A percentile compares a stretch with the other conserved stretches of the same genome.
phyloP scores from a whole-genome alignment of 2,888 invertebrate genomes.

The Hypercompe scribonia region DNA sequence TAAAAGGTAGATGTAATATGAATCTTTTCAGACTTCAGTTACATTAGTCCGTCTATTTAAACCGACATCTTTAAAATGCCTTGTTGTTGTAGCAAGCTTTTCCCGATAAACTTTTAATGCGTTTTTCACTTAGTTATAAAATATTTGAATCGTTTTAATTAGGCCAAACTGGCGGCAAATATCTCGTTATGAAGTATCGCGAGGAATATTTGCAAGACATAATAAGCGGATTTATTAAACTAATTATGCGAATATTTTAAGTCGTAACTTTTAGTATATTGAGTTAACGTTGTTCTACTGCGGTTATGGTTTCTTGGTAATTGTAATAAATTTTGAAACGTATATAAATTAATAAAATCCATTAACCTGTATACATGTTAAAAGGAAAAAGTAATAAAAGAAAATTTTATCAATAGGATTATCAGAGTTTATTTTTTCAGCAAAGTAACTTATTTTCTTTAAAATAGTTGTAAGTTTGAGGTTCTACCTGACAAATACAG shows the following conservation, averaged over 20 bases:
- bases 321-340: not conserved
- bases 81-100: constrained; percentile 60
- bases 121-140: constrained; percentile 78
- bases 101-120: constrained; percentile 77
- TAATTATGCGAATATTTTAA: constrained; percentile 51
- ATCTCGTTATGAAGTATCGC: constrained; percentile 61
- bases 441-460: not conserved
- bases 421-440: not conserved
- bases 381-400: not conserved
- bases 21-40: not conserved
- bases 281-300: constrained; percentile 16
- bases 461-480: too few relatives aligned
- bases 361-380: not conserved
- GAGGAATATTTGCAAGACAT: constrained; percentile 53
- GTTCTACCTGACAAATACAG: not conserved
- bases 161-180: constrained; percentile 65
- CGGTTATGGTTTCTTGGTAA: not conserved
- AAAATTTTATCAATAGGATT: not conserved
- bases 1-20: not conserved
- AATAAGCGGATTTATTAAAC: constrained; percentile 59
- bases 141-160: constrained; percentile 76
- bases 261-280: constrained; percentile 45
- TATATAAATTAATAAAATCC: not conserved
- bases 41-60: not conserved
- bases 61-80: constrained; percentile 20